A percentile compares a stretch with the other conserved stretches of the same genome.
Evolutionary conservation across 2,888 invertebrate species (phyloP).

Genomic region (Spodoptera picta): DNA sequence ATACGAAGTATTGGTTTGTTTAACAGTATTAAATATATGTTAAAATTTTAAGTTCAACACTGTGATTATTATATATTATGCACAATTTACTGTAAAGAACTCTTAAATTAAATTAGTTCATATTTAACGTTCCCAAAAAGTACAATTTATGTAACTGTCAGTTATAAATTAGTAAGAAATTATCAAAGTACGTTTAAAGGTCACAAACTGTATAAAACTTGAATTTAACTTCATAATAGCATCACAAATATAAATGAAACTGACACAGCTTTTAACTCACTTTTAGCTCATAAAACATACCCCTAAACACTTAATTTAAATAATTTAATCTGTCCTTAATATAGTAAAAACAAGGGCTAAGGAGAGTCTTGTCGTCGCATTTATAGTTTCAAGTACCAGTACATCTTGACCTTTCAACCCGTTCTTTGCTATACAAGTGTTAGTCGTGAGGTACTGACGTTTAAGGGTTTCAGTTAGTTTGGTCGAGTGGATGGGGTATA

Average conservation of each 20-base stretch:
- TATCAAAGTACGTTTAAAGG: background rate
- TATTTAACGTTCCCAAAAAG: too few relatives aligned
- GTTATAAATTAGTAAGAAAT: too few relatives aligned
- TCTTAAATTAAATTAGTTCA: too few relatives aligned
- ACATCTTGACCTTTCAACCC: constrained; percentile 4
- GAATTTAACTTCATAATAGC: constrained; percentile 13
- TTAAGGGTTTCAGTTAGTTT: constrained; percentile 26
- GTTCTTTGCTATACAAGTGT: background rate
- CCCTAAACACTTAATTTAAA: constrained; percentile 42
- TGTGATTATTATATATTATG: too few relatives aligned
- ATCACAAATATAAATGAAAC: constrained; percentile 5
- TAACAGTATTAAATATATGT: too few relatives aligned
- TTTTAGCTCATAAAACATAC: constrained; percentile 13
- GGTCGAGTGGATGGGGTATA: constrained; percentile 30
- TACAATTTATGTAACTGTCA: too few relatives aligned
- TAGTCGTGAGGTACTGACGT: constrained; percentile 3
- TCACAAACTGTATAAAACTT: background rate
- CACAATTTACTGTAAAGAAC: too few relatives aligned
- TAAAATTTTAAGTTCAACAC: too few relatives aligned
- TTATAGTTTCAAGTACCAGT: constrained; percentile 17
- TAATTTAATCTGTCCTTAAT: constrained; percentile 52
- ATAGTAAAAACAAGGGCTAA: constrained; percentile 48
- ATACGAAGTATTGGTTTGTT: too few relatives aligned
- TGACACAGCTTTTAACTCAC: constrained; percentile 4
- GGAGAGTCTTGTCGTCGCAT: constrained; percentile 33